phyloP scores from a whole-genome alignment of 2,113 vertebrate genomes.

The Nothoprocta perdicaria region DNA sequence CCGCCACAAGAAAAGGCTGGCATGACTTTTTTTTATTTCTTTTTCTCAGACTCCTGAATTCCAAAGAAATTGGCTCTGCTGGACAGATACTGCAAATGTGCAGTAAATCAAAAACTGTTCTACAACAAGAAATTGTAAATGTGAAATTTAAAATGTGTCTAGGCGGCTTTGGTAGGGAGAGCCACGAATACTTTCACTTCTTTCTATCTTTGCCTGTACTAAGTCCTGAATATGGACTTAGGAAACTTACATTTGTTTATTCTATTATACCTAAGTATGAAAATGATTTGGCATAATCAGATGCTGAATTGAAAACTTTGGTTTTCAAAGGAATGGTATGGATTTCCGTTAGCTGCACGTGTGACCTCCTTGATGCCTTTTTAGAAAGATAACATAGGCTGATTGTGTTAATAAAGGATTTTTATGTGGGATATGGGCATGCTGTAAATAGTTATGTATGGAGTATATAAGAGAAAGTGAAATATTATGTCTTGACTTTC shows the following conservation, averaged over 20 bases:
- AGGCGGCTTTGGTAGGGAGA: neutral
- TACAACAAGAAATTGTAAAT: neutral
- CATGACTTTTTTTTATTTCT: neutral
- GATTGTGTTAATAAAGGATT: neutral
- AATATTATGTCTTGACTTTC: constrained; percentile 22
- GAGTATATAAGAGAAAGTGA: constrained; percentile 43
- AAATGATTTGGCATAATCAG: neutral
- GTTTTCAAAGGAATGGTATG: neutral
- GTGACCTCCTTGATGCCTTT: neutral
- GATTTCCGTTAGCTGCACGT: neutral
- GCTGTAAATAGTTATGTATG: neutral
- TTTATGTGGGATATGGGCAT: neutral
- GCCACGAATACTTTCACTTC: neutral
- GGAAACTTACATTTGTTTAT: neutral
- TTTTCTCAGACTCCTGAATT: neutral
- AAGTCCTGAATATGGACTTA: neutral
- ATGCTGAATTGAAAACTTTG: neutral
- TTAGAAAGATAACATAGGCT: neutral
- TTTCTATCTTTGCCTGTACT: neutral
- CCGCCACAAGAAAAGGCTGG: neutral
- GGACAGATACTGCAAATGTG: neutral
- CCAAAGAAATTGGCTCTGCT: neutral
- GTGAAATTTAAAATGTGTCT: neutral
- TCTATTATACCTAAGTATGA: neutral
- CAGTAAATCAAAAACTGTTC: neutral